Evolutionary conservation across 2,113 vertebrate species (phyloP), one percentile per base, ranked within the genome.

Genomic region (Rostratula benghalensis): DNA sequence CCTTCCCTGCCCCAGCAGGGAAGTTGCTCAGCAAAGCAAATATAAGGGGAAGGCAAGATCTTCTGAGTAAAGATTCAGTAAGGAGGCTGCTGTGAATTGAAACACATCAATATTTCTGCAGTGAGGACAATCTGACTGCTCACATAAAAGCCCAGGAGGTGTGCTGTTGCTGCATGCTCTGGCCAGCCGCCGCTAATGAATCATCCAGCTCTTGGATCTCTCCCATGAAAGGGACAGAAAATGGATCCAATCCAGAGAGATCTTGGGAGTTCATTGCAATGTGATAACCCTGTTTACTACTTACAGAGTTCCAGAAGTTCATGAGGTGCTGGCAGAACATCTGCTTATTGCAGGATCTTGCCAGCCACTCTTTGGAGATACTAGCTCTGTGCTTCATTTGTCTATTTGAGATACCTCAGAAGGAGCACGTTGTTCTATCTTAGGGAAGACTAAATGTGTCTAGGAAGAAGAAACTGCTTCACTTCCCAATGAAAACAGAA

Each of bases 281-380:
- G 95, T 76, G 92, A 95, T 97, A 96, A 96, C 95, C 87, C 59
- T 97, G 95, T 96, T 96, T 96, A 96, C 94, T 94, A 87, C 73
- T 92, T 84, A 6, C 53, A 73, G 74, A 95, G 88, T 69, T 90
- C 77, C 83, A 95, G 74, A 92, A 95, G 93, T 93, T 89, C 77
- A 83, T 65, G 70, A 91, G 48, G 93, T 82, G 60, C 89, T 97
- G 87, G 67, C 94, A 93, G 95, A 96, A 95, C 90, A 90, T 83
- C 50, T 77, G 96, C 84, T 95, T 95, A 79, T 95, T 95, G 88
- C 89, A 94, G 56, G 57, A 81, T 84, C 77, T 92, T 92, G 87
- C 89, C 95, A 94, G 78, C 76, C 21, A 1, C 80, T 91, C 56
- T 70, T 71, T 88, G 51, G 93, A 80, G 70, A 79, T 80, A 75